Percentiles rank a stretch among this genome's conserved stretches.
phyloP scores from a whole-genome alignment of 1,140 invertebrate species.

The Sinonovacula constricta region DNA sequence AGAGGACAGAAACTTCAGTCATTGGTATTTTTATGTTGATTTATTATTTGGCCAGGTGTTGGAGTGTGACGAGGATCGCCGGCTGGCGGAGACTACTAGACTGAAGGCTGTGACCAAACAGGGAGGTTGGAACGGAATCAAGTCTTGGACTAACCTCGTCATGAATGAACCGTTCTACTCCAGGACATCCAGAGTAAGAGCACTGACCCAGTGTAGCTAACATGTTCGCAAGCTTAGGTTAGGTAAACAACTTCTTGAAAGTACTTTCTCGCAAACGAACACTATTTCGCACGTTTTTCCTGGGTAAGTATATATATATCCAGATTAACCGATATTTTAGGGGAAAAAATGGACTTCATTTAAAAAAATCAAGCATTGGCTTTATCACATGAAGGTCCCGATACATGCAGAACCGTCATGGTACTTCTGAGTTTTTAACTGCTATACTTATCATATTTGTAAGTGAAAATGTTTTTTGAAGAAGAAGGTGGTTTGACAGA shows the following conservation, averaged over 20 bases:
- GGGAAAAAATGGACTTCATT: not conserved
- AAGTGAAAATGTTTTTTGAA: not conserved
- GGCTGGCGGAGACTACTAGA: not conserved
- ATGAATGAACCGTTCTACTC: conserved; percentile 36
- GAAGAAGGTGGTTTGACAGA: not conserved
- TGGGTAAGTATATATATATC: too few species aligned
- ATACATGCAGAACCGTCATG: too few species aligned
- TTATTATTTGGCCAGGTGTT: too few species aligned
- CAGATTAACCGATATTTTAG: not conserved
- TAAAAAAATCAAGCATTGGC: not conserved
- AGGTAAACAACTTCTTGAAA: too few species aligned
- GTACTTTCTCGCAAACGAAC: not conserved
- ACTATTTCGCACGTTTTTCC: not conserved
- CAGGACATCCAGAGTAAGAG: conserved; percentile 25
- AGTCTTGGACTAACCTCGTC: conserved; percentile 31
- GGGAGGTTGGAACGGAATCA: not conserved
- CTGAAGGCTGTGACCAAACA: not conserved
- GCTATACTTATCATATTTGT: not conserved
- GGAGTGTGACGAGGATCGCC: not conserved
- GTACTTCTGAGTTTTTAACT: not conserved
- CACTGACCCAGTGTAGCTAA: not conserved
- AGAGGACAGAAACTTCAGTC: too few species aligned
- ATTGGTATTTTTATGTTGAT: too few species aligned
- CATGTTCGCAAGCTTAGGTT: not conserved
- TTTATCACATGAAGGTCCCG: not conserved